Evolutionary conservation across 2,113 vertebrate species (phyloP).

Genomic region (Motacilla tschutschensis): DNA sequence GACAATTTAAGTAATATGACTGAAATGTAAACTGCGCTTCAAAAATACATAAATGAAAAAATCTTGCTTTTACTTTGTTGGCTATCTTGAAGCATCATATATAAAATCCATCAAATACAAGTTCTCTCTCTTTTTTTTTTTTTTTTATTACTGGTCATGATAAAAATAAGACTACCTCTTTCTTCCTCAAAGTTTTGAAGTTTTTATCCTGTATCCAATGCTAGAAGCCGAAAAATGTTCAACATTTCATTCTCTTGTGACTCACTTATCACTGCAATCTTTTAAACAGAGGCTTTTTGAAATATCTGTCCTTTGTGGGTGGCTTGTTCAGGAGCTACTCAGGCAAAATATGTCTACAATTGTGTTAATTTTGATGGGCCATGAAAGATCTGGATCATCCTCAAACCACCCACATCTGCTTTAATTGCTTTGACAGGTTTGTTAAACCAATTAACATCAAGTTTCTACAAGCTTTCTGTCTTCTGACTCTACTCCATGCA

Average conservation of each 20-base stretch:
- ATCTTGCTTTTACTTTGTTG: not conserved
- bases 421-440: constrained; percentile 64
- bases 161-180: not conserved
- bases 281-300: not conserved
- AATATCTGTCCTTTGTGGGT: constrained; percentile 6
- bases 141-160: not conserved
- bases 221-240: not conserved
- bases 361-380: constrained; percentile 49
- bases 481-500: constrained; percentile 28
- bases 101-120: not conserved
- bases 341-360: constrained; percentile 17
- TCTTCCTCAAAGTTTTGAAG: not conserved
- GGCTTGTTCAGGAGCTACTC: constrained; percentile 28
- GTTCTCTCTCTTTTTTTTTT: not conserved
- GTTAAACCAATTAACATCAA: constrained; percentile 58
- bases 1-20: not conserved
- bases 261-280: not conserved
- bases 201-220: not conserved
- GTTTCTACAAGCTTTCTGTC: constrained; percentile 37
- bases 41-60: not conserved
- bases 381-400: constrained; percentile 34
- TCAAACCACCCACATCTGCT: constrained; percentile 54
- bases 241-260: not conserved
- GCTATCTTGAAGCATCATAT: not conserved
- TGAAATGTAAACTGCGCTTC: not conserved